These are phyloP conservation scores for Microplitis deprimator DNA, from an alignment of 2,888 invertebrate genomes.

Conservation along the genomic window DNA sequence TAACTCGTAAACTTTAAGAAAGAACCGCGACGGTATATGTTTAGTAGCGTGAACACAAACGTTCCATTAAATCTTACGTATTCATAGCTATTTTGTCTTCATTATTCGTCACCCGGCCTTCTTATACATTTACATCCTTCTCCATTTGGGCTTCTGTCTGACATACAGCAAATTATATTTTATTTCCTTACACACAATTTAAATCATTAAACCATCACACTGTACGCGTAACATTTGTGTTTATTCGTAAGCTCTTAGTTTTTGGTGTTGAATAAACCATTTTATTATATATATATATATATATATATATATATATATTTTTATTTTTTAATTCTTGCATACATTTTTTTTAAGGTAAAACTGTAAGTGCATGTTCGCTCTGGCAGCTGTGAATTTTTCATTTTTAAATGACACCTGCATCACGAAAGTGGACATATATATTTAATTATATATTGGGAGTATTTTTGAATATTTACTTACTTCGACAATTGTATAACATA, in stretches of 20 bases:
- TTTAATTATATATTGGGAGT: neutral
- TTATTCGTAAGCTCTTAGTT: neutral
- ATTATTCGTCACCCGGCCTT: slow-evolving; percentile 17
- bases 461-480: slow-evolving; percentile 1
- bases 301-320: neutral
- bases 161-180: slow-evolving; percentile 15
- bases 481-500: no score
- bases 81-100: slow-evolving; percentile 15
- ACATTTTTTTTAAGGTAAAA: slow-evolving; percentile 4
- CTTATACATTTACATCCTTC: slow-evolving; percentile 2
- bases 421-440: slow-evolving; percentile 2
- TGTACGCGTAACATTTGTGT: neutral
- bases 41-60: slow-evolving; percentile 31
- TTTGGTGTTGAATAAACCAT: neutral
- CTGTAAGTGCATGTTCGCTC: neutral
- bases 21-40: slow-evolving; percentile 30
- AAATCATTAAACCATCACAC: slow-evolving; percentile 12
- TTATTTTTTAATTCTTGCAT: neutral
- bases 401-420: slow-evolving; percentile 22
- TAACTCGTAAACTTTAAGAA: slow-evolving; percentile 31
- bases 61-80: slow-evolving; percentile 25
- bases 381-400: slow-evolving; percentile 16
- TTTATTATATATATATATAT: neutral
- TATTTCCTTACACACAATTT: slow-evolving; percentile 9
- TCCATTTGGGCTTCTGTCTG: slow-evolving; percentile 8